Conservation (phyloP, 2,888 invertebrate species). For the Candidula unifasciata region DNA sequence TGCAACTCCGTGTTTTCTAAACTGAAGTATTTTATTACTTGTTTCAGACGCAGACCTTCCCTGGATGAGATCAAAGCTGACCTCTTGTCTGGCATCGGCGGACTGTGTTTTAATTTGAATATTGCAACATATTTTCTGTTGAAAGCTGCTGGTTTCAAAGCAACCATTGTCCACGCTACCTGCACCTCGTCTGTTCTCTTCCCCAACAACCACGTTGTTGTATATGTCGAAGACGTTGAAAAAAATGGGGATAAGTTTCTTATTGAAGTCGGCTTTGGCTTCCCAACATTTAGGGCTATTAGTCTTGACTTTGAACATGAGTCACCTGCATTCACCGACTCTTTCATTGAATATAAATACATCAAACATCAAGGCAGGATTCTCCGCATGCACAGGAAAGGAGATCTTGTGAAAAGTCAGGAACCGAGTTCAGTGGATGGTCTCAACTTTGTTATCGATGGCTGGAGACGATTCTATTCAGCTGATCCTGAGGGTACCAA, state of each 20-base stretch:
- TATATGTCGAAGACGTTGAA: slow-evolving; percentile 52
- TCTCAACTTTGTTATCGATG: slow-evolving; percentile 50
- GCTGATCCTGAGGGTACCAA: slow-evolving; percentile 44
- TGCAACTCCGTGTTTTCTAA: too few relatives aligned
- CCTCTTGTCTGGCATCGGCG: slow-evolving; percentile 53
- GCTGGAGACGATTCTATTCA: slow-evolving; percentile 56
- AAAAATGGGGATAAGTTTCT: slow-evolving; percentile 54
- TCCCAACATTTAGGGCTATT: slow-evolving; percentile 56
- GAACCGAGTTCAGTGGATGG: slow-evolving; percentile 16
- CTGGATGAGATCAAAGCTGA: slow-evolving; percentile 53
- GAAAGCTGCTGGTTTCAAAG: slow-evolving; percentile 51
- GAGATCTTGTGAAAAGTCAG: slow-evolving; percentile 44
- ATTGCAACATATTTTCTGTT: slow-evolving; percentile 55
- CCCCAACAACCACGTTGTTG: slow-evolving; percentile 56
- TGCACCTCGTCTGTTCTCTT: slow-evolving; percentile 48
- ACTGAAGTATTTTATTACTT: not conserved
- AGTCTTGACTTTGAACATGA: slow-evolving; percentile 58
- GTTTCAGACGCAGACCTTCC: slow-evolving; percentile 52
- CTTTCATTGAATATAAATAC: slow-evolving; percentile 59
- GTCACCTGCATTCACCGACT: slow-evolving; percentile 54
- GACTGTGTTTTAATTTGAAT: slow-evolving; percentile 58
- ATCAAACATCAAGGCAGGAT: slow-evolving; percentile 53
- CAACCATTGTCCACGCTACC: slow-evolving; percentile 47
- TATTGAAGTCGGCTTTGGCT: slow-evolving; percentile 55
- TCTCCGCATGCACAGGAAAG: slow-evolving; percentile 57